Evolutionary conservation across 2,888 invertebrate genomes (phyloP).

Genomic region (Chironomus tentans): DNA sequence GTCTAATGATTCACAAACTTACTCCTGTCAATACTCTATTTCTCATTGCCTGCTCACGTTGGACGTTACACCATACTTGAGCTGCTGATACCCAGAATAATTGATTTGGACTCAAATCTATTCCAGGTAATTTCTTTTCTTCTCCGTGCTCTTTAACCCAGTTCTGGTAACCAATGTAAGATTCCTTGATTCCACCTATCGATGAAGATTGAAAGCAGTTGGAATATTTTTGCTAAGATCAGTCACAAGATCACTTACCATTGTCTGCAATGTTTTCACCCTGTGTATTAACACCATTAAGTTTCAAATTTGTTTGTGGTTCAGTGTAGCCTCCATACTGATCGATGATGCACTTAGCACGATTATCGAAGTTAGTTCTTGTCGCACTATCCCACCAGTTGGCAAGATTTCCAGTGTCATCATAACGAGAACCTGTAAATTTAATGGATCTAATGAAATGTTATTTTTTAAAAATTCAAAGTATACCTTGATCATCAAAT

Average conservation of each 20-base stretch:
- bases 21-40: conserved; percentile 29
- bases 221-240: no score
- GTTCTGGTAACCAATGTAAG: conserved; percentile 30
- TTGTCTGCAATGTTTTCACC: conserved; percentile 28
- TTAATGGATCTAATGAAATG: no score
- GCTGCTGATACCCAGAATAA: conserved; percentile 44
- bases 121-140: conserved; percentile 30
- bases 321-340: conserved; percentile 31
- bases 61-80: conserved; percentile 31
- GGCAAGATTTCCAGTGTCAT: conserved; percentile 28
- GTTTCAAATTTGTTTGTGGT: neutral
- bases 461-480: no score
- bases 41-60: conserved; percentile 29
- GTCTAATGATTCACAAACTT: no score
- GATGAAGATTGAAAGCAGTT: no score
- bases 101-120: conserved; percentile 30
- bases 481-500: conserved; percentile 42
- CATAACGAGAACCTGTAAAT: conserved; percentile 27
- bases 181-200: conserved; percentile 30
- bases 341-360: conserved; percentile 30
- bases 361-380: conserved; percentile 29
- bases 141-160: conserved; percentile 29
- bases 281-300: conserved; percentile 30
- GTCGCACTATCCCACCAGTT: conserved; percentile 31
- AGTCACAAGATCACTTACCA: neutral